Evolutionary conservation across 2,113 vertebrate species (phyloP).

Genomic region (Nyctereutes procyonoides): DNA sequence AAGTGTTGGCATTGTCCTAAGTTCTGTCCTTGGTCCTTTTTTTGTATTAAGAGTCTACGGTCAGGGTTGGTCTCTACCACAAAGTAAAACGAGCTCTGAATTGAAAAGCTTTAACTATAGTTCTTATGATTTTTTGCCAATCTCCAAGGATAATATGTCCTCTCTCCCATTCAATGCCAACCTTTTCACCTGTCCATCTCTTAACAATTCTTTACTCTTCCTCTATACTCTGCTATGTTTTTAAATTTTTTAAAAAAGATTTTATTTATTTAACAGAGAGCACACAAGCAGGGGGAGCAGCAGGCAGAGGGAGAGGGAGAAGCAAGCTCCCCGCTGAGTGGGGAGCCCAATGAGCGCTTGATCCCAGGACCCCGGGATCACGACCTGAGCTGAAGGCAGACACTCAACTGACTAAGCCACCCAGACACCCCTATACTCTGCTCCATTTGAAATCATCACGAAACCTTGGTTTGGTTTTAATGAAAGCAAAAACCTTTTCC

Average conservation of each 20-base stretch:
- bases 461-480: slow-evolving; percentile 11
- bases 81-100: slow-evolving; percentile 28
- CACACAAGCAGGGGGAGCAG: too few species aligned
- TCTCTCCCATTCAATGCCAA: neutral
- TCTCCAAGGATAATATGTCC: neutral
- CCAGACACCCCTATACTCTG: neutral
- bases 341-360: too few species aligned
- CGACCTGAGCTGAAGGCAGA: too few species aligned
- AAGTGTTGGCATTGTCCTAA: neutral
- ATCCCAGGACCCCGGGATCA: too few species aligned
- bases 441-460: neutral
- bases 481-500: neutral
- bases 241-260: neutral
- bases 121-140: neutral
- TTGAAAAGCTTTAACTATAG: neutral
- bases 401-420: too few species aligned
- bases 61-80: neutral
- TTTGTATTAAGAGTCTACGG: neutral
- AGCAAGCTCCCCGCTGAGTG: too few species aligned
- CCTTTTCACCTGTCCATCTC: neutral
- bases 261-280: too few species aligned
- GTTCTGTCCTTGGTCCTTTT: neutral
- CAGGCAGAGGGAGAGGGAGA: too few species aligned
- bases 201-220: neutral
- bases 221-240: neutral